A percentile compares a stretch with the other conserved stretches of the same genome.
Conservation (phyloP, 2,888 invertebrate genomes). For the Pegoplata infirma region DNA sequence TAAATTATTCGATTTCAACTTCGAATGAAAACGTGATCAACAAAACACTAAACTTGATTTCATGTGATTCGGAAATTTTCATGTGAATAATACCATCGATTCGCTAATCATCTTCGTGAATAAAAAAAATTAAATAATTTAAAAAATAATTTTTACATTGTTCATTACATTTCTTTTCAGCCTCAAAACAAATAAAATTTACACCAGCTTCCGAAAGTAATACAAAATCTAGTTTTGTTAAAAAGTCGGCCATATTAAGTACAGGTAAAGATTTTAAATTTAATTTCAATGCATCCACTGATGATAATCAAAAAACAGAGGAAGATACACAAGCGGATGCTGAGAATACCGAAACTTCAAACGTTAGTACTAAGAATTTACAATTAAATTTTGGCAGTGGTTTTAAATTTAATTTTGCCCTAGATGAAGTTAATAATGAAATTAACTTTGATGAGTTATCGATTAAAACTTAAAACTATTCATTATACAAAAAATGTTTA, state of each 20-base stretch:
- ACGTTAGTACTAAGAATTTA: constrained; percentile 48
- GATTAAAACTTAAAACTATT: constrained; percentile 60
- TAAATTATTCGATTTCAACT: too few relatives aligned
- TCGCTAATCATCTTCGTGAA: too few relatives aligned
- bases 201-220: constrained; percentile 78
- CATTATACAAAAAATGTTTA: not conserved
- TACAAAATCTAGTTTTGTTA: constrained; percentile 83
- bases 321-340: not conserved
- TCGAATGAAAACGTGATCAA: too few relatives aligned
- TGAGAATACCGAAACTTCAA: constrained; percentile 57
- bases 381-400: constrained; percentile 78
- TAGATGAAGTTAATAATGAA: constrained; percentile 67
- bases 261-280: constrained; percentile 81
- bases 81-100: too few relatives aligned
- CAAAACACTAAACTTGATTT: too few relatives aligned
- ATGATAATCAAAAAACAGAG: not conserved
- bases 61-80: too few relatives aligned
- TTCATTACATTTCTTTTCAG: too few relatives aligned
- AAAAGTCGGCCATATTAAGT: constrained; percentile 81
- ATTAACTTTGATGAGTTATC: constrained; percentile 68
- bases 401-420: constrained; percentile 84
- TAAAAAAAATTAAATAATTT: too few relatives aligned
- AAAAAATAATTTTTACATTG: too few relatives aligned
- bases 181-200: constrained; percentile 79
- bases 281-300: constrained; percentile 78